phyloP scores from a whole-genome alignment of 1,140 invertebrate genomes.

The Micrasema minimum region DNA sequence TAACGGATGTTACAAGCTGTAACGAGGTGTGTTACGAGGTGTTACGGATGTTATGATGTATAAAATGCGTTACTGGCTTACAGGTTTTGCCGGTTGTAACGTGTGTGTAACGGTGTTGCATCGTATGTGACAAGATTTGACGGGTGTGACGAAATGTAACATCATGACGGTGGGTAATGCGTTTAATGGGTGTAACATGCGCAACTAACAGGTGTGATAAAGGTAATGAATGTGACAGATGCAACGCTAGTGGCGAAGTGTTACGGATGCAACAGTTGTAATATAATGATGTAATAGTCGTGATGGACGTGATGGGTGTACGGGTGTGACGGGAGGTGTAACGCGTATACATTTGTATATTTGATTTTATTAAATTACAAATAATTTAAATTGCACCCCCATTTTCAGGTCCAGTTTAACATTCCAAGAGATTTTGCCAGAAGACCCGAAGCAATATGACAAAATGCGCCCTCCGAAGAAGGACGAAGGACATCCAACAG shows the following conservation, averaged over 20 bases:
- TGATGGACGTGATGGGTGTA: neutral
- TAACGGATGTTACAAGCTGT: neutral
- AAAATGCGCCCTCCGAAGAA: conserved; percentile 91
- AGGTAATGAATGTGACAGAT: too few relatives aligned
- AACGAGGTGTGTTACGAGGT: neutral
- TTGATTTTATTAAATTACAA: neutral
- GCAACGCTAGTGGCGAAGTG: neutral
- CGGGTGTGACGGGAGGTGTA: neutral
- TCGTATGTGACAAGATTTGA: too few relatives aligned
- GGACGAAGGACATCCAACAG: conserved; percentile 81
- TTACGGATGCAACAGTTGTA: neutral
- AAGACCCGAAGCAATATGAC: conserved; percentile 86
- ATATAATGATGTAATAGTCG: neutral
- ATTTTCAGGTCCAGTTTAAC: conserved; percentile 74
- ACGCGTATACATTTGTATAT: neutral
- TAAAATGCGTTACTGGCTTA: neutral
- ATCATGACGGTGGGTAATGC: too few relatives aligned
- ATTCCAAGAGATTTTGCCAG: conserved; percentile 85
- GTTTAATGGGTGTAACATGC: too few relatives aligned
- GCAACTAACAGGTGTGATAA: too few relatives aligned
- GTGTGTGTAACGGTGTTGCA: too few relatives aligned
- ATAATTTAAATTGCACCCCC: neutral
- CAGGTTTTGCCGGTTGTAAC: too few relatives aligned
- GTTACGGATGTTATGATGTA: neutral
- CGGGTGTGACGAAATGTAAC: too few relatives aligned